Base-by-base conservation (phyloP, 1,140 invertebrate species). In the Apolygus lucorum region DNA sequence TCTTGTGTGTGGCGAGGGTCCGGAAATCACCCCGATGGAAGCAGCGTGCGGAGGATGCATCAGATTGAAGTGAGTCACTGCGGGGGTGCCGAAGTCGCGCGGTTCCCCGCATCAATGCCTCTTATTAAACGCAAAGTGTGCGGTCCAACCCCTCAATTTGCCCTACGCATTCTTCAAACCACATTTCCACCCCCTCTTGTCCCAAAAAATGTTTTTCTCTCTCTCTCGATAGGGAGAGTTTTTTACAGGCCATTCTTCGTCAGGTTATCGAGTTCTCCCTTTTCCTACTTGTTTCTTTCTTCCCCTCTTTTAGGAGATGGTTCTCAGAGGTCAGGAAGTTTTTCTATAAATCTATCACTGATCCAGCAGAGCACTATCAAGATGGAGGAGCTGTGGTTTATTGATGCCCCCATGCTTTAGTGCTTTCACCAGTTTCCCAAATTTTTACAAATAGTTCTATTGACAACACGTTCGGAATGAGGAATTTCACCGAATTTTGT, bases 61-160 rank as follows among this genome's bases (percentile, higher is more conserved):
- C 54, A 22, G 54, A 59, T 59, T 59, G 54, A 4, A 59, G 54
- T 59, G 54, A 59, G 13, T 59, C 54, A 59, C 54, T 59, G 34
- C 54, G 22, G 54, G 22, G 22, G 11, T 8, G 54, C 54, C 8
- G 4, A 59, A 14, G 11, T 42, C 34, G 54, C 54, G 54, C 54
- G 54, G 54, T 59, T 59, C 54, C 22, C 54, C 54, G 54, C 54
- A 59, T 59, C 54, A 59, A 59, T 59, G 54, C 54, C 54, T 59
- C 54, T 59, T 59, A 59, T 59, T 59, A 59, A 59, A 59, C 54
- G 54, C 54, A 59, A 59, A 59, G 54, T 24, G 13, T 59, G 54
- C 54, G 54, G 11, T 59, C 34, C 22, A 59, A 59, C 54, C 54
- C 54, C 54, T 59, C 54, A 59, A 59, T 59, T 59, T 59, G 54